These are phyloP conservation scores for Chloromyia formosa DNA, from an alignment of 2,888 invertebrate genomes.

Conservation along the genomic window DNA sequence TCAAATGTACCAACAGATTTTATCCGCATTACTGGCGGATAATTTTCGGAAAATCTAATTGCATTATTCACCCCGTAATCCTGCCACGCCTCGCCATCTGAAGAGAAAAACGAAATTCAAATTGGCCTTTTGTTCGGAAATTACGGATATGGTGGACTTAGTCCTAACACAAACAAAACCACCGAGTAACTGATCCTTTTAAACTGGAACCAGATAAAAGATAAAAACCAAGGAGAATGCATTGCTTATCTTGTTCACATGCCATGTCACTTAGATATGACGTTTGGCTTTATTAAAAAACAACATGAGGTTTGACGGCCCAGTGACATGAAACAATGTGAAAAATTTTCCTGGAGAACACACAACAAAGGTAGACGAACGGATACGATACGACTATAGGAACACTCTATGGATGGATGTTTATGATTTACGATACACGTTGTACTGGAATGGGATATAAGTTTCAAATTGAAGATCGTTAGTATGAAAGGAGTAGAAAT, in stretches of 20 bases:
- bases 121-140: conserved; percentile 30
- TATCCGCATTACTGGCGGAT: conserved; percentile 41
- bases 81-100: conserved; percentile 29
- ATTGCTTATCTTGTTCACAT: conserved; percentile 27
- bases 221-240: neutral
- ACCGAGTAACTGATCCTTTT: conserved; percentile 36
- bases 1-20: conserved; percentile 40
- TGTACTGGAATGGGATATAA: conserved; percentile 10
- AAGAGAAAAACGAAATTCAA: conserved; percentile 23
- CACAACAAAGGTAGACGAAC: conserved; percentile 20
- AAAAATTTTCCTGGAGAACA: conserved; percentile 34
- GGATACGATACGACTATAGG: too few species aligned
- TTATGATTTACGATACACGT: conserved; percentile 37
- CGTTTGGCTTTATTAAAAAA: conserved; percentile 41
- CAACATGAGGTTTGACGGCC: conserved; percentile 42
- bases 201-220: conserved; percentile 28
- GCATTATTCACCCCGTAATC: conserved; percentile 37
- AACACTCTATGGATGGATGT: too few species aligned
- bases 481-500: conserved; percentile 8
- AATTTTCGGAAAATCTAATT: conserved; percentile 41
- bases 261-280: conserved; percentile 24
- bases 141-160: conserved; percentile 13
- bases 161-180: conserved; percentile 28
- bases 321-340: conserved; percentile 38
- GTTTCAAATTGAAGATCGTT: conserved; percentile 20